These are phyloP conservation scores for Drosophila neotestacea DNA, from an alignment of 2,888 invertebrate species.

Conservation along the genomic window DNA sequence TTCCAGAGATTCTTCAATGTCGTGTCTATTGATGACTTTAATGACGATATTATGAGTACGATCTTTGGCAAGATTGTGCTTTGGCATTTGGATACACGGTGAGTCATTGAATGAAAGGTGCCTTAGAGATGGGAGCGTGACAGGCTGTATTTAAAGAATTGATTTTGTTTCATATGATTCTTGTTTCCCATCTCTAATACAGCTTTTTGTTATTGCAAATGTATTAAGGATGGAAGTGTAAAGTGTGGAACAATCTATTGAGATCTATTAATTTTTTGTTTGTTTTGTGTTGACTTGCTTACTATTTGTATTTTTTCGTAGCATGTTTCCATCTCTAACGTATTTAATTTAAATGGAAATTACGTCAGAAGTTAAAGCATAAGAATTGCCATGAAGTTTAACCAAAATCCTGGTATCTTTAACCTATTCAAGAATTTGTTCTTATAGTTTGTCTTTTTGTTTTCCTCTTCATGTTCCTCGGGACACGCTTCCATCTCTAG, in stretches of 20 bases:
- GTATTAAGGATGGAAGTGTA: no score
- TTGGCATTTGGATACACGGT: slow-evolving; percentile 98
- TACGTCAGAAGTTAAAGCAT: no score
- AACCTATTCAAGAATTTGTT: no score
- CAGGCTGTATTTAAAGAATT: no score
- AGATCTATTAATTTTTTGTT: no score
- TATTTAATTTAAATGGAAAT: background rate
- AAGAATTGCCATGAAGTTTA: no score
- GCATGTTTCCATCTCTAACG: background rate
- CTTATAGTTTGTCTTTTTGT: no score
- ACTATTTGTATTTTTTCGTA: background rate
- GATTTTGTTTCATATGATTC: no score
- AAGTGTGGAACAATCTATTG: background rate
- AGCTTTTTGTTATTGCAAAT: no score
- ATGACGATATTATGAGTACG: slow-evolving; percentile 92
- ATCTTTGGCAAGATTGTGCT: slow-evolving; percentile 96
- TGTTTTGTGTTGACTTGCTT: background rate
- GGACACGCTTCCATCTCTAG: background rate
- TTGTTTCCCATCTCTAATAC: no score
- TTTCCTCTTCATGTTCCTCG: no score
- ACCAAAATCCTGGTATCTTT: no score
- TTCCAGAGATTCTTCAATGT: slow-evolving; percentile 95
- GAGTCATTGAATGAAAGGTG: slow-evolving; percentile 29
- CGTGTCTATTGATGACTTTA: slow-evolving; percentile 95
- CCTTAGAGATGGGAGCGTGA: background rate